Base-by-base conservation (phyloP, 2,113 vertebrate genomes). In the Catharus minimus region DNA sequence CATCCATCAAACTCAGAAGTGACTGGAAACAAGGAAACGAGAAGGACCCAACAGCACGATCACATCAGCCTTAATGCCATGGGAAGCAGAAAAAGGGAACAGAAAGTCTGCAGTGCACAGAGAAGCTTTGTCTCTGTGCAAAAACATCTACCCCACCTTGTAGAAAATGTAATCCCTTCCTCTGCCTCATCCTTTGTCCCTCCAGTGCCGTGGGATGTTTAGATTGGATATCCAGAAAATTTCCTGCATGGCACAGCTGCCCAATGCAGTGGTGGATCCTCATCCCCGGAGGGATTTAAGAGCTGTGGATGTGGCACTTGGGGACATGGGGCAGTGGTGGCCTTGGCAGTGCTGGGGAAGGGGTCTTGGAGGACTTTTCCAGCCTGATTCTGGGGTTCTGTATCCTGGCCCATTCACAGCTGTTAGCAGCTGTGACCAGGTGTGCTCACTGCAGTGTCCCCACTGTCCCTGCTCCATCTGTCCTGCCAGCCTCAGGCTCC, bases 1-100 rank as follows among this genome's bases (percentile, higher is more conserved):
- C 90, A 91, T 89, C 85, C 90, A 94, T 95, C 92, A 91, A 79
- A 82, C 82, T 92, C 85, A 78, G 30, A 30, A 84, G 65, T 22
- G 46, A 58, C 60, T 0, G 9, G 44, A 64, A 69, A 66, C 69
- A 84, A 89, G 66, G 61, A 82, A 95, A 89, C 3, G 5, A 69
- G 87, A 83, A 73, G 56, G 84, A 86, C 80, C 65, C 7, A 72
- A 86, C 64, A 38, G 58, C 76, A 41, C 0, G 12, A 58, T 28
- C 58, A 3, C 60, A 72, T 46, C 80, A 80, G 76, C 76, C 58
- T 66, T 32, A 41, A 39, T 71, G 56, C 61, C 50, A 78, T 8
- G 7, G 74, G 30, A 81, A 62, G 32, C 15, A 22, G 39, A 46
- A 41, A 62, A 61, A 65, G 19, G 24, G 27, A 26, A 41, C 11